These are phyloP conservation scores for Cheilosia variabilis DNA, from an alignment of 2,888 invertebrate species.

Conservation along the genomic window DNA sequence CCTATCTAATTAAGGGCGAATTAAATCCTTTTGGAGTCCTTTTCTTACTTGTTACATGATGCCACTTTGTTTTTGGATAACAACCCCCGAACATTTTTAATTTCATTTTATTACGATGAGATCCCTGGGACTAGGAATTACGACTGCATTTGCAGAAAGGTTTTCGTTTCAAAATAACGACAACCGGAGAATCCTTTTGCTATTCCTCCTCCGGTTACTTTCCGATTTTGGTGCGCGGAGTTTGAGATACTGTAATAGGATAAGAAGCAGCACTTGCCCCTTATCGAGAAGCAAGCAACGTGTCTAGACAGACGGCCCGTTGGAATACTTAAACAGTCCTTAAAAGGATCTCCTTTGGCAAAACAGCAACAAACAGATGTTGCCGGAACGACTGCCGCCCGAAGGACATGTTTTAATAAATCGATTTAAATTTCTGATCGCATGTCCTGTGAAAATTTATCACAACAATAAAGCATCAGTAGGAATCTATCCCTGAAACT, in stretches of 20 bases:
- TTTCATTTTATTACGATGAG: slow-evolving; percentile 50
- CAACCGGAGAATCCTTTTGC: slow-evolving; percentile 53
- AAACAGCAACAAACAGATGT: slow-evolving; percentile 62
- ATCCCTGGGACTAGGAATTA: slow-evolving; percentile 25
- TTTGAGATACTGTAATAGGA: slow-evolving; percentile 71
- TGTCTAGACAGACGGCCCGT: slow-evolving; percentile 67
- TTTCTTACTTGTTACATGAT: slow-evolving; percentile 54
- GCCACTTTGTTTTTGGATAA: slow-evolving; percentile 30
- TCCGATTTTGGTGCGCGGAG: slow-evolving; percentile 48
- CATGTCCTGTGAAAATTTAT: slow-evolving; percentile 78
- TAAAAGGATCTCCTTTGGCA: slow-evolving; percentile 46
- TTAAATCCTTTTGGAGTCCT: slow-evolving; percentile 49
- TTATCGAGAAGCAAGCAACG: not conserved
- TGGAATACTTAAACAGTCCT: slow-evolving; percentile 71
- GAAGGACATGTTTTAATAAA: slow-evolving; percentile 79
- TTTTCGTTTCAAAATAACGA: slow-evolving; percentile 48
- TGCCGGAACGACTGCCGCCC: slow-evolving; percentile 40
- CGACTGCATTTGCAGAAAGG: slow-evolving; percentile 64
- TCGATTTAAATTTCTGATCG: slow-evolving; percentile 82
- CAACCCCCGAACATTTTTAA: slow-evolving; percentile 65
- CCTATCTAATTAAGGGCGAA: slow-evolving; percentile 57
- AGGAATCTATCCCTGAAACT: slow-evolving; percentile 43
- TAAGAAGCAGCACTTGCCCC: slow-evolving; percentile 48
- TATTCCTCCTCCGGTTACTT: slow-evolving; percentile 65
- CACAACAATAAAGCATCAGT: slow-evolving; percentile 48